Evolutionary conservation across 2,888 invertebrate genomes (phyloP), one percentile per base, ranked within the genome.

Genomic region (Polydrusus tereticollis): DNA sequence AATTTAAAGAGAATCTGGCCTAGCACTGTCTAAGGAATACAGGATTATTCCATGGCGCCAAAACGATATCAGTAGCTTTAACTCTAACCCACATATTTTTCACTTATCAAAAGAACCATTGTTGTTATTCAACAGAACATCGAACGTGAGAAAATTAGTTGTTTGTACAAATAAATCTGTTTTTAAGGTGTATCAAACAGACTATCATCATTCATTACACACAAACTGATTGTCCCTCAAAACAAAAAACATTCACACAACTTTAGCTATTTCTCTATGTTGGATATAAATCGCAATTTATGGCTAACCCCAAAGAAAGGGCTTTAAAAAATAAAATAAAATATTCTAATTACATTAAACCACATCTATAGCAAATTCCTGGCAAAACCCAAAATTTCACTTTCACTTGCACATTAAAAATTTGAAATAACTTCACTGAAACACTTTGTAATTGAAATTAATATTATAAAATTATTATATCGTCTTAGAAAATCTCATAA

Each of bases 141-240:
- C 29, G 36, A 33, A 68, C 68, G 68, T 68, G 68, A 60, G 68
- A 68, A 67, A 67, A 59, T 59, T 18, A 38, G 21, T 57, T 52
- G 29, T 52, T 52, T 52, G 52, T 52, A 5, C n/a, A 23, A 21
- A 10, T 23, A 45, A 21, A n/a, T n/a, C n/a, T n/a, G n/a, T n/a
- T n/a, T n/a, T n/a, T n/a, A n/a, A n/a, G n/a, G n/a, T n/a, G n/a
- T n/a, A n/a, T n/a, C n/a, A n/a, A n/a, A n/a, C n/a, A n/a, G n/a
- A n/a, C n/a, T n/a, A n/a, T n/a, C n/a, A n/a, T n/a, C n/a, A n/a
- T n/a, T n/a, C n/a, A n/a, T n/a, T n/a, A n/a, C n/a, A n/a, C n/a
- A n/a, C n/a, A n/a, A n/a, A n/a, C n/a, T n/a, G n/a, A n/a, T n/a
- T n/a, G n/a, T n/a, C n/a, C n/a, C n/a, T n/a, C n/a, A n/a, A n/a